Conservation (phyloP, 1,140 invertebrate species). For the Philopotamus ludificatus region DNA sequence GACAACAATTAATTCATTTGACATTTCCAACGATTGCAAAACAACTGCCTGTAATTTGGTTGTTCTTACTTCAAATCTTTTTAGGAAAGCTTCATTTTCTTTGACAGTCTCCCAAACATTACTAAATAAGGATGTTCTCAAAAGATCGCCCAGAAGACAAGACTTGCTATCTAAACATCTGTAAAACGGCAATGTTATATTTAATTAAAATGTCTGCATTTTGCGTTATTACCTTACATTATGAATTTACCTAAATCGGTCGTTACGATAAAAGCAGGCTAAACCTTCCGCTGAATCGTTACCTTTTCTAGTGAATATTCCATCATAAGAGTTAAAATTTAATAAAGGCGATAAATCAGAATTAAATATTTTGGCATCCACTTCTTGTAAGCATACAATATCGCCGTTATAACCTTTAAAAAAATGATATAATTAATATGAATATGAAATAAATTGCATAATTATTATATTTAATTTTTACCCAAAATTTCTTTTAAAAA, state of each 20-base stretch:
- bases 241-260: constrained; percentile 58
- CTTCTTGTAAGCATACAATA: constrained; percentile 90
- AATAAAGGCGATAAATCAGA: constrained; percentile 69
- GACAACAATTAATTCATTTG: constrained; percentile 65
- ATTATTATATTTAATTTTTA: constrained; percentile 47
- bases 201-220: constrained; percentile 1
- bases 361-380: constrained; percentile 78
- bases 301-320: constrained; percentile 70
- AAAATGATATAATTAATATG: constrained; percentile 23
- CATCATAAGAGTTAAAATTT: constrained; percentile 56
- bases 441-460: constrained; percentile 20
- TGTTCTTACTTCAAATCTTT: constrained; percentile 62
- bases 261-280: constrained; percentile 71
- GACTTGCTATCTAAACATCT: constrained; percentile 49
- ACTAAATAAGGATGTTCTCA: constrained; percentile 58
- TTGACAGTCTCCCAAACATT: constrained; percentile 62
- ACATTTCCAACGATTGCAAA: constrained; percentile 62
- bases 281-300: constrained; percentile 75
- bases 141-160: constrained; percentile 60
- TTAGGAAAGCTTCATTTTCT: constrained; percentile 55
- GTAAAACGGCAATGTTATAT: constrained; percentile 11
- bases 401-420: constrained; percentile 82
- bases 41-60: constrained; percentile 63
- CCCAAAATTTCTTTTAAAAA: constrained; percentile 80
- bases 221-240: background rate